Evolutionary conservation across 2,797 vertebrate species (phyloP), one percentile per base, ranked within the genome.

Genomic region (Platalea minor): DNA sequence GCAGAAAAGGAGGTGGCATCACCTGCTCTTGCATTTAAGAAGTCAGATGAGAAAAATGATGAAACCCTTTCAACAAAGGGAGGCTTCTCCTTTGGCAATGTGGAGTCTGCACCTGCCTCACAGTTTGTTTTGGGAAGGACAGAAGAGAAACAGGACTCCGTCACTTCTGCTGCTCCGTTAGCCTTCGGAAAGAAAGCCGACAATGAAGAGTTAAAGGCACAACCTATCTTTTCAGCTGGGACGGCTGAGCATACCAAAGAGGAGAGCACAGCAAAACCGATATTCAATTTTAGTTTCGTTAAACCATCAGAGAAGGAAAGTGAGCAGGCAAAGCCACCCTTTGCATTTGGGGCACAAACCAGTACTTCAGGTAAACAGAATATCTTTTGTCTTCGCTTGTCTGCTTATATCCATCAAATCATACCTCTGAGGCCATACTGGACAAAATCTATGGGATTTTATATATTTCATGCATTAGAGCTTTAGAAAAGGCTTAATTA

Each of bases 111-210:
- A 3, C 69, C 97, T n/a, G 89, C 97, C 51, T 91, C 98, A 7
- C 51, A 97, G 68, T 98, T 98, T 95, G 91, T 64, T 96, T 96
- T 98, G 97, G 98, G 98, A 96, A 98, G 97, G 96, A 98, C 97
- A 85, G 98, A 98, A 93, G 98, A 98, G 81, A 98, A 98, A 72
- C 97, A 97, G 68, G 98, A 98, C 76, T 91, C 97, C 31, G 95
- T 97, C 77, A 91, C 96, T 86, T 96, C 97, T 43, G 91, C 97
- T 57, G 87, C 93, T 72, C 91, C 97, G 1, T 98, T 99, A 56
- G 78, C 98, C 19, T 99, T 99, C 78, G 97, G 98, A 54, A 99
- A 99, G 96, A 99, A 99, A 90, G 80, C 95, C 25, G 98, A 99
- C 51, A 97, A 2, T 3, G 98, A 98, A 78, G 98, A 98, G 84